A percentile compares a stretch with the other conserved stretches of the same genome.
These are phyloP conservation scores for Agrochola lychnidis DNA, from an alignment of 2,888 invertebrate species.

Conservation along the genomic window DNA sequence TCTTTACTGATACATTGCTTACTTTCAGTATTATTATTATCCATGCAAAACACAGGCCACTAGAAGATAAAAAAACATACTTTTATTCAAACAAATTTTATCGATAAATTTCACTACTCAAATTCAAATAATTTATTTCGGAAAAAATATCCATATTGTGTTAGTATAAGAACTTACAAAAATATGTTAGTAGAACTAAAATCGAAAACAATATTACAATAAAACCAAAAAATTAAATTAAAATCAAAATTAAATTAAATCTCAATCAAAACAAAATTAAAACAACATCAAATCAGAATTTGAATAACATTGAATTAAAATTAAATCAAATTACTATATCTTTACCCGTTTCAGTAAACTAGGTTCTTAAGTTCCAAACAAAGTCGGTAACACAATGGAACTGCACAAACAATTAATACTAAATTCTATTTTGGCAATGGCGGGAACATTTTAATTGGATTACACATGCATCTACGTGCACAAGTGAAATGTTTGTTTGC, in stretches of 20 bases:
- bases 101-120: constrained; percentile 16
- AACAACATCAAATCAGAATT: too few species aligned
- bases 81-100: neutral
- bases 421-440: constrained; percentile 57
- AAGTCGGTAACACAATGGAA: constrained; percentile 14
- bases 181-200: too few species aligned
- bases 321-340: too few species aligned
- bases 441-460: constrained; percentile 56
- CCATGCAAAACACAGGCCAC: neutral
- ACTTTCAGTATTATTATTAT: neutral
- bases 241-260: too few species aligned
- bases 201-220: too few species aligned
- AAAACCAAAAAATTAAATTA: too few species aligned
- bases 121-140: too few species aligned
- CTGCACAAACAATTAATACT: constrained; percentile 46
- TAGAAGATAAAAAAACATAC: neutral
- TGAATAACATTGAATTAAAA: too few species aligned
- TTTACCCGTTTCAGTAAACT: neutral
- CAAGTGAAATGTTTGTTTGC: constrained; percentile 51
- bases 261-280: too few species aligned
- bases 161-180: too few species aligned
- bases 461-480: constrained; percentile 43
- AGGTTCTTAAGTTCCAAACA: constrained; percentile 1
- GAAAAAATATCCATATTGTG: too few species aligned
- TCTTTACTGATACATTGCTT: neutral